A percentile compares a stretch with the other conserved stretches of the same genome.
Evolutionary conservation across 2,888 invertebrate genomes (phyloP).

Genomic region (Sphecodes monilicornis): DNA sequence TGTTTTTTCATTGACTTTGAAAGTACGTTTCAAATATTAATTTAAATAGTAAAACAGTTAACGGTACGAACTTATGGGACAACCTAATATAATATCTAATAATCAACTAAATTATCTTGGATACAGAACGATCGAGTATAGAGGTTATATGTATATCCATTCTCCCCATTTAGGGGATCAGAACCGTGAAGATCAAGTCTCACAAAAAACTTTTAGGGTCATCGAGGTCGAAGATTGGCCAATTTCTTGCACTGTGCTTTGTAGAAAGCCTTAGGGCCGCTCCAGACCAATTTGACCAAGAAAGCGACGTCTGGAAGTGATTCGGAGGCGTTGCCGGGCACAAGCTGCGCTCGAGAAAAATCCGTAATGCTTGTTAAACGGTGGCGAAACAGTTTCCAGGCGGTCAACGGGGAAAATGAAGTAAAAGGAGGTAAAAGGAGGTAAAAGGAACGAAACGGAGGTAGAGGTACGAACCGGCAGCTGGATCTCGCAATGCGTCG

Average conservation of each 20-base stretch:
- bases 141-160: too few relatives aligned
- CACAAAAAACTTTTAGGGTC: not conserved
- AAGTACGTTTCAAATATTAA: too few relatives aligned
- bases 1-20: too few relatives aligned
- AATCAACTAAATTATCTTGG: too few relatives aligned
- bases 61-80: too few relatives aligned
- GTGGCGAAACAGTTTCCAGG: not conserved
- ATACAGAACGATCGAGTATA: too few relatives aligned
- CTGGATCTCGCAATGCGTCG: slow-evolving; percentile 15
- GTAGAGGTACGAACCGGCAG: slow-evolving; percentile 23
- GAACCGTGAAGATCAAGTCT: too few relatives aligned
- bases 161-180: too few relatives aligned
- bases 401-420: not conserved
- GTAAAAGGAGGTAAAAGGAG: too few relatives aligned
- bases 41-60: too few relatives aligned
- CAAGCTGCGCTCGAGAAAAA: not conserved
- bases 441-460: not conserved
- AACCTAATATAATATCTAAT: too few relatives aligned
- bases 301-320: not conserved
- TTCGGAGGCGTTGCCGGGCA: not conserved
- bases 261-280: not conserved
- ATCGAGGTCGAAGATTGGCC: not conserved
- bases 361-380: not conserved
- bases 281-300: not conserved
- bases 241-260: not conserved